phyloP scores from a whole-genome alignment of 1,140 invertebrate species.

The Scaptomyza montana region DNA sequence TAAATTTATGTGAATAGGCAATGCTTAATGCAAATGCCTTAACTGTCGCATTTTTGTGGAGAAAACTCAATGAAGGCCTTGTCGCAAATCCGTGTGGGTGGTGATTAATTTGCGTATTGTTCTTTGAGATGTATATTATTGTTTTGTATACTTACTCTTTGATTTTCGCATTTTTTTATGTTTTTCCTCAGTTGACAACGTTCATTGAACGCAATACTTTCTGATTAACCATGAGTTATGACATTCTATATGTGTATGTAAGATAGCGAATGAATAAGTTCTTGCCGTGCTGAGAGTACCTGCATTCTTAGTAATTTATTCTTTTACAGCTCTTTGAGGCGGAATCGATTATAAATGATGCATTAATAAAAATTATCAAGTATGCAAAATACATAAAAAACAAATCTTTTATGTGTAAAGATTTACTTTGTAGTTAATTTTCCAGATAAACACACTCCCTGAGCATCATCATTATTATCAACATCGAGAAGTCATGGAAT shows the following conservation, averaged over 20 bases:
- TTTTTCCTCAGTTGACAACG: conserved; percentile 13
- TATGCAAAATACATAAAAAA: not conserved
- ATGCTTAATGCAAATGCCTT: conserved; percentile 62
- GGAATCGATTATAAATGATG: too few species aligned
- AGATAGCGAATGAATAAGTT: not conserved
- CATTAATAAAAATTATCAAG: not conserved
- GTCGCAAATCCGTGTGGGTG: conserved; percentile 47
- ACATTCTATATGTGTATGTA: conserved; percentile 7
- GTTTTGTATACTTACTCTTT: not conserved
- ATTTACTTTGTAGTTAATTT: not conserved
- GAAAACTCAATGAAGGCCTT: conserved; percentile 45
- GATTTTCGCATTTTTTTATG: conserved; percentile 12
- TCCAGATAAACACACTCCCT: conserved; percentile 5
- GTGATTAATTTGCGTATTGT: conserved; percentile 79
- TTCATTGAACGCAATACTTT: conserved; percentile 34
- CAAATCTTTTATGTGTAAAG: not conserved
- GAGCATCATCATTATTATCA: conserved; percentile 23
- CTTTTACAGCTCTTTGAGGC: not conserved
- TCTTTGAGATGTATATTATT: conserved; percentile 48
- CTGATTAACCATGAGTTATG: conserved; percentile 25
- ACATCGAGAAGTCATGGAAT: conserved; percentile 35
- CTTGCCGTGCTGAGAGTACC: not conserved
- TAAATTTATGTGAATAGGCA: conserved; percentile 59
- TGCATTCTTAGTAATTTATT: not conserved
- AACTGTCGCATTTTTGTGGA: conserved; percentile 79